phyloP scores from a whole-genome alignment of 2,113 vertebrate species.

The Ophiodon elongatus region DNA sequence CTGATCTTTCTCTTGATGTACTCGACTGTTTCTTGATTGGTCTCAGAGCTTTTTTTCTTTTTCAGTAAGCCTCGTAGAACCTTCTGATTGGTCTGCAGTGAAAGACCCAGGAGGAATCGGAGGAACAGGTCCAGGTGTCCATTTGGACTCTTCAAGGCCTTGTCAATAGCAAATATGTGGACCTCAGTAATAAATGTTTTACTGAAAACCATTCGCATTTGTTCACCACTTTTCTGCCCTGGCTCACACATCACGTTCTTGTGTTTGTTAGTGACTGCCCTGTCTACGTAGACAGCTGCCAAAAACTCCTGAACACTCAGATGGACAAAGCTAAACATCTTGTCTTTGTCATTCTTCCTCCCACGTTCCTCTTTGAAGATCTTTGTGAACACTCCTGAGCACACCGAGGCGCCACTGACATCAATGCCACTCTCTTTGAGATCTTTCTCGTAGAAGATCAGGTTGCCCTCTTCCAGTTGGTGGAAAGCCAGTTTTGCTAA shows the following conservation, averaged over 20 bases:
- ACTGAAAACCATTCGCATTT: background rate
- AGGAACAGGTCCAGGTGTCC: too few species aligned
- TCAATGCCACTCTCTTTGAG: conserved; percentile 30
- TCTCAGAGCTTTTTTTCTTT: too few species aligned
- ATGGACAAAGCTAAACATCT: background rate
- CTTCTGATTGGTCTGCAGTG: too few species aligned
- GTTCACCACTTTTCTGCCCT: background rate
- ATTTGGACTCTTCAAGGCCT: too few species aligned
- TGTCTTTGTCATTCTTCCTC: conserved; percentile 5
- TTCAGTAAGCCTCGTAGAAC: too few species aligned
- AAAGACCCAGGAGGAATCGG: too few species aligned
- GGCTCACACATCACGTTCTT: background rate
- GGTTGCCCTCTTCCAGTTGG: too few species aligned
- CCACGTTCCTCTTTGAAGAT: conserved; percentile 47
- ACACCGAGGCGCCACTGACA: conserved; percentile 17
- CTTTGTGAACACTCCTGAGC: conserved; percentile 48
- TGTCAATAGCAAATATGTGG: too few species aligned
- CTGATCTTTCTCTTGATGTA: too few species aligned
- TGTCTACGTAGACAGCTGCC: conserved; percentile 6
- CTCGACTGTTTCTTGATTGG: too few species aligned
- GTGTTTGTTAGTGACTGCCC: background rate
- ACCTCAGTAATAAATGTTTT: background rate
- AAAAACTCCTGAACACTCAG: conserved; percentile 45
- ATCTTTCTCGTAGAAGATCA: conserved; percentile 6
- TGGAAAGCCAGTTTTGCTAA: too few species aligned